Percentiles rank a stretch among this genome's conserved stretches.
Conservation (phyloP, 2,888 invertebrate genomes). For the Luffia ferchaultella region DNA sequence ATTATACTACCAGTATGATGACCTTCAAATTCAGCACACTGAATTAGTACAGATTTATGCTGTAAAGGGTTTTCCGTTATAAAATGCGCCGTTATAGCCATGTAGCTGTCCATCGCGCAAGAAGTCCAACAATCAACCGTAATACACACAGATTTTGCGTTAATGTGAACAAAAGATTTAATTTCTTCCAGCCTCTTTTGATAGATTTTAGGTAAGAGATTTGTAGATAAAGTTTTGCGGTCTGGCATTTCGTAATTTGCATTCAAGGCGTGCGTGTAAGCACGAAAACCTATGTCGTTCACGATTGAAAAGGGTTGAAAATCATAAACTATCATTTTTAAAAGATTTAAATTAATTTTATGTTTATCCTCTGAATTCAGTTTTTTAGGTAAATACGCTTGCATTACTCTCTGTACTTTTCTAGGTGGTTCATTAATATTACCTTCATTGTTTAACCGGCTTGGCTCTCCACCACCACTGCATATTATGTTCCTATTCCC, state of each 20-base stretch:
- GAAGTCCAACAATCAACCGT: not conserved
- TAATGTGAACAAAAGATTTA: not conserved
- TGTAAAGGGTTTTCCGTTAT: not conserved
- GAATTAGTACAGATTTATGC: not conserved
- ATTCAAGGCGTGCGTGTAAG: not conserved
- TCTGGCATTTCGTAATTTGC: not conserved
- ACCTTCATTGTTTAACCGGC: no score
- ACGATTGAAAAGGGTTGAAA: not conserved
- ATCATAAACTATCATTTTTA: not conserved
- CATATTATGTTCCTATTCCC: no score
- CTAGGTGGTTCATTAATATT: slow-evolving; percentile 24
- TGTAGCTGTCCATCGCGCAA: not conserved
- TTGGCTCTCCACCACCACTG: no score
- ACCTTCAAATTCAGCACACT: not conserved
- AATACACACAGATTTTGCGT: no score
- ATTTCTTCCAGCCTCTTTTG: not conserved
- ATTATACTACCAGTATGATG: not conserved
- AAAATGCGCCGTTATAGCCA: not conserved
- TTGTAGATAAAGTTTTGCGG: not conserved
- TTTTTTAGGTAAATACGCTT: not conserved
- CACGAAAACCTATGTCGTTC: not conserved
- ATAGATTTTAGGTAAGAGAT: not conserved
- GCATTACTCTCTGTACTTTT: slow-evolving; percentile 7
- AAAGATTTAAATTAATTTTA: not conserved
- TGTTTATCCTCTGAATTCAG: not conserved